Conservation (phyloP, 2,888 invertebrate species). For the Zhengitettix transpicula region DNA sequence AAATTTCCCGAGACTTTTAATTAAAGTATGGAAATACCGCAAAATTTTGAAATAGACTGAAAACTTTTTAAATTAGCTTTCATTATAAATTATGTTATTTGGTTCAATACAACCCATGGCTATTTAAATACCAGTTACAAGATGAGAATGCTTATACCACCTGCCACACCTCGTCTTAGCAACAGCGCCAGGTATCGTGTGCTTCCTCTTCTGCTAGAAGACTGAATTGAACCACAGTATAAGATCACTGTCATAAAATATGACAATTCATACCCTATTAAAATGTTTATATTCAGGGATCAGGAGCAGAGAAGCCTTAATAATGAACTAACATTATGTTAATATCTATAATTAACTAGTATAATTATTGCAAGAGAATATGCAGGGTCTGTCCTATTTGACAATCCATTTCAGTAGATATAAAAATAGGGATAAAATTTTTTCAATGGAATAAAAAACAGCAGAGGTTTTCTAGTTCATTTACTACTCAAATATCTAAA, state of each 20-base stretch:
- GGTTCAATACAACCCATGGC: not conserved
- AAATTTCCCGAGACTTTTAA: no score
- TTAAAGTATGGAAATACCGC: no score
- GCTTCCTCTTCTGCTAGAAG: slow-evolving; percentile 14
- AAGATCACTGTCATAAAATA: slow-evolving; percentile 11
- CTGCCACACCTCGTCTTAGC: slow-evolving; percentile 6
- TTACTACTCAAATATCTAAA: no score
- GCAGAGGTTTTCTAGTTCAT: no score
- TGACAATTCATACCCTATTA: slow-evolving; percentile 6
- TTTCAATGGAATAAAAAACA: no score
- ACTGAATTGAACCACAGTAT: slow-evolving; percentile 16
- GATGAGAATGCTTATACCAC: slow-evolving; percentile 8
- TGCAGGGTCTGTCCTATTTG: no score
- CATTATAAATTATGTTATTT: not conserved
- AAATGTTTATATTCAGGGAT: not conserved
- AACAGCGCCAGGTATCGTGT: slow-evolving; percentile 4
- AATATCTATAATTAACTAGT: not conserved
- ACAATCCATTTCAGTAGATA: no score
- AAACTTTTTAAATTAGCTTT: no score
- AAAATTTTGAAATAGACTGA: no score
- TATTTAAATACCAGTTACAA: slow-evolving; percentile 8
- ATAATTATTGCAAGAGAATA: no score
- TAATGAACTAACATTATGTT: not conserved
- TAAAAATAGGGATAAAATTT: no score
- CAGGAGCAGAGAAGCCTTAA: not conserved